Evolutionary conservation across 2,888 invertebrate genomes (phyloP).

Genomic region (Stenotaenia linearis): DNA sequence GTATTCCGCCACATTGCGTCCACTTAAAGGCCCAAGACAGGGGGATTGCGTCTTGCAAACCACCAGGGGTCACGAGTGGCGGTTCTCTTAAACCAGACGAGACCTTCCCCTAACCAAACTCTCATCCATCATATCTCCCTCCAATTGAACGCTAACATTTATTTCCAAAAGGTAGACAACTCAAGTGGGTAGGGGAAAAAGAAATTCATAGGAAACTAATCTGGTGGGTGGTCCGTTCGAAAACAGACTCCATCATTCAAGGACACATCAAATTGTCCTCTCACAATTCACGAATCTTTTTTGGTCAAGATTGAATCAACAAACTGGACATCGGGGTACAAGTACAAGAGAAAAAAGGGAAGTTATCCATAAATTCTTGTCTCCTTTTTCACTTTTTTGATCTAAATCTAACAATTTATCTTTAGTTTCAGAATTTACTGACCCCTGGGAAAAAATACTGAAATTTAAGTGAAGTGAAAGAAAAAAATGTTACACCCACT

Average conservation of each 20-base stretch:
- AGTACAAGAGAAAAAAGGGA: neutral
- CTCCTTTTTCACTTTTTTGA: neutral
- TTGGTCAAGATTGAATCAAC: slow-evolving; percentile 13
- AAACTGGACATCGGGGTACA: neutral
- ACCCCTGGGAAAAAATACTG: no score
- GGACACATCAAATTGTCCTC: neutral
- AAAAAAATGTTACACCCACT: neutral
- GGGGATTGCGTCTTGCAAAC: slow-evolving; percentile 17
- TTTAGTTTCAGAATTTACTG: neutral
- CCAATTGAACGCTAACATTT: slow-evolving; percentile 24
- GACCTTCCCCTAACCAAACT: slow-evolving; percentile 2
- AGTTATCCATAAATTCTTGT: neutral
- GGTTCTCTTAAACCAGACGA: slow-evolving; percentile 1
- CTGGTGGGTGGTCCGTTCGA: neutral
- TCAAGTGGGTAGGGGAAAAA: neutral
- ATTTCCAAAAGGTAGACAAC: slow-evolving; percentile 12
- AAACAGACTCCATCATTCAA: slow-evolving; percentile 26
- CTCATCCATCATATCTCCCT: slow-evolving; percentile 26
- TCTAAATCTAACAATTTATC: neutral
- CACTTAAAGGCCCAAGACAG: neutral
- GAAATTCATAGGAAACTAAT: slow-evolving; percentile 16
- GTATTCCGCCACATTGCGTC: slow-evolving; percentile 7
- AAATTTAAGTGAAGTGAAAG: no score
- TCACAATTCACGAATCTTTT: neutral
- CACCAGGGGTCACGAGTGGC: slow-evolving; percentile 17